Percentiles rank a stretch among this genome's conserved stretches.
Evolutionary conservation across 2,888 invertebrate species (phyloP).

Genomic region (Drosophila meridionalis): DNA sequence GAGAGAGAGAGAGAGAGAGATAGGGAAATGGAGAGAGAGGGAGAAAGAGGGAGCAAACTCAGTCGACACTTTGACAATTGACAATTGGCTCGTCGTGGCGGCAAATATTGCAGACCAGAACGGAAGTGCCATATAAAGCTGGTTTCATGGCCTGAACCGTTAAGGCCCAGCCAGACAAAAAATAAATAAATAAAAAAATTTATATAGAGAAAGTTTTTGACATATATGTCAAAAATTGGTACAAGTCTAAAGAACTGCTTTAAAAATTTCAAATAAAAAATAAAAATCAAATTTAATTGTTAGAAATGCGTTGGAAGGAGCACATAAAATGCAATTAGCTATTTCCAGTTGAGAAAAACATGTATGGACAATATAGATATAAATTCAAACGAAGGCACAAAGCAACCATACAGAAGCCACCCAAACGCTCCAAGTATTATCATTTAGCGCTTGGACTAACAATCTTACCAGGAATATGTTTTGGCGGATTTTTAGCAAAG

Average conservation of each 20-base stretch:
- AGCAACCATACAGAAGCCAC: not conserved
- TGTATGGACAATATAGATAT: not conserved
- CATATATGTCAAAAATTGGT: slow-evolving; percentile 2
- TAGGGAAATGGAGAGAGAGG: not conserved
- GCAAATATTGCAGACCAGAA: slow-evolving; percentile 60
- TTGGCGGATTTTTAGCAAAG: slow-evolving; percentile 33
- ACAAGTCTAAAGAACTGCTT: not conserved
- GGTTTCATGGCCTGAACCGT: slow-evolving; percentile 32
- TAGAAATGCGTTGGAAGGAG: not conserved
- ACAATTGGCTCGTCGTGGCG: slow-evolving; percentile 30
- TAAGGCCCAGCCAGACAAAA: slow-evolving; percentile 30
- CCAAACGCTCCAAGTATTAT: not conserved
- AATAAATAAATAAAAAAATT: not conserved
- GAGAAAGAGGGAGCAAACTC: not conserved
- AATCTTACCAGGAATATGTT: slow-evolving; percentile 24
- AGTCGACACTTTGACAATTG: slow-evolving; percentile 43
- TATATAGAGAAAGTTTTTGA: slow-evolving; percentile 48
- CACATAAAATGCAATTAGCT: slow-evolving; percentile 8
- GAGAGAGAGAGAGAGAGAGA: not conserved
- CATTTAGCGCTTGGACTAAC: slow-evolving; percentile 13
- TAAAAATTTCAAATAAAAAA: not conserved
- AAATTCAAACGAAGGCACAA: not conserved
- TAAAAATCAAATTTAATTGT: not conserved
- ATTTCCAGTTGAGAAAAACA: not conserved
- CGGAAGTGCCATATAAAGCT: slow-evolving; percentile 68